Base-by-base conservation (phyloP, 2,797 vertebrate species). In the Hozukius guyotensis region DNA sequence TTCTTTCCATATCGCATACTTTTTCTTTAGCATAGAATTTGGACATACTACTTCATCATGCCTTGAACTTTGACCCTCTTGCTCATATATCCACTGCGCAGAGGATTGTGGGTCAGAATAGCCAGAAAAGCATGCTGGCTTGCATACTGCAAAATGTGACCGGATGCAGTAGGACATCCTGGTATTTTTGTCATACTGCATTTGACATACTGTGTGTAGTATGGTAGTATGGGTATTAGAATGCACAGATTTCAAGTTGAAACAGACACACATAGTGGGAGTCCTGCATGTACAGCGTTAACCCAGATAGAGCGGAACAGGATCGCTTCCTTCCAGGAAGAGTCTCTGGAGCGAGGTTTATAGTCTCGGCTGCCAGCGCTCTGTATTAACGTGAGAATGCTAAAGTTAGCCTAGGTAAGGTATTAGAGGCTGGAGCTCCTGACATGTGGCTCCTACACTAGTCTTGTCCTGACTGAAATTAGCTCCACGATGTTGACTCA, bases 381-480 rank as follows among this genome's bases (percentile, higher is more conserved):
- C 22, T 49, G 68, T 70, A 74, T 84, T 78, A 83, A 59, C 55
- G 71, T 1, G 12, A 62, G 24, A 31, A 73, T 32, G 60, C 69
- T 72, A 53, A n/a, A 81, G 84, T 92, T 82, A 89, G 69, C 16
- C 65, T 53, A 81, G 83, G 52, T 85, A 13, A 89, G 29, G 73
- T 53, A 53, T 86, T 83, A 82, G 3, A 56, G 22, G 20, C 69
- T 52, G 62, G 18, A 76, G 57, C 29, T 77, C 20, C 64, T 1
- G 31, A 46, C 59, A 53, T 14, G 38, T 60, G 53, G 27, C 29
- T 66, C 31, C 24, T 55, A 16, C 64, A 34, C 75, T 78, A 31
- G 81, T 90, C 57, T 13, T 68, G 55, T 61, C 55, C 24, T 9
- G 24, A 22, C 10, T 71, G 13, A 82, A 74, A 72, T 80, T 32